Base-by-base conservation (phyloP, 2,888 invertebrate species). In the Cataglyphis livida region DNA sequence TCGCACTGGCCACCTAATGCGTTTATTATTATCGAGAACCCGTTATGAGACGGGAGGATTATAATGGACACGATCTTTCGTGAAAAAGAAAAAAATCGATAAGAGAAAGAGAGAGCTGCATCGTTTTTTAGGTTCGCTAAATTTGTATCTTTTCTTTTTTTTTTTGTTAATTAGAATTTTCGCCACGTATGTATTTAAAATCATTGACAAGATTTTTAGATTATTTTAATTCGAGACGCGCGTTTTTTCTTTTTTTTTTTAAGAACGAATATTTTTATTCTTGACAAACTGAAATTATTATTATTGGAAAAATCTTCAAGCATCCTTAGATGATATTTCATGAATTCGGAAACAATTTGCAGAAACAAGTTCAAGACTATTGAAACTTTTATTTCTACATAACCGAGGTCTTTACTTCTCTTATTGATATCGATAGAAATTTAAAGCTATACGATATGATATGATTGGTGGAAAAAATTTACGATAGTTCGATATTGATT, bases 301-400 rank as follows among this genome's bases (percentile, higher is more conserved):
- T 70, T 70, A 70, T 70, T 28, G 32, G 71, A 57, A 70, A 70
- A 70, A 57, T 71, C 18, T 78, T 41, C 15, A 57, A 28, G 32
- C 41, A 21, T 71, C 15, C 71, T 71, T 32, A 5, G n/a, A 54
- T 6, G 71, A 28, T 54, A 57, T 18, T n/a, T 76, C 41, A 25
- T 28, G 41, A 81, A 74, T 74, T 74, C 51, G 25, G 51, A 81
- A 81, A 81, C 35, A 73, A 81, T 81, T 74, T 71, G 73, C n/a
- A 38, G 41, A 74, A 62, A 74, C 62, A 74, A 48, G 18, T 9
- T n/a, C 62, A 41, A 48, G 38, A 74, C 35, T 21, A 12, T 2
- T 32, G 62, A 38, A 74, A 81, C 51, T 81, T 59, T 66, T 71
- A 41, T 41, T 78, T 71, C 21, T 7, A 59, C 76, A 28, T 21